Percentiles rank a stretch among this genome's conserved stretches.
Conservation (phyloP, 23 tunicate genomes). For the Halocynthia roretzi region DNA sequence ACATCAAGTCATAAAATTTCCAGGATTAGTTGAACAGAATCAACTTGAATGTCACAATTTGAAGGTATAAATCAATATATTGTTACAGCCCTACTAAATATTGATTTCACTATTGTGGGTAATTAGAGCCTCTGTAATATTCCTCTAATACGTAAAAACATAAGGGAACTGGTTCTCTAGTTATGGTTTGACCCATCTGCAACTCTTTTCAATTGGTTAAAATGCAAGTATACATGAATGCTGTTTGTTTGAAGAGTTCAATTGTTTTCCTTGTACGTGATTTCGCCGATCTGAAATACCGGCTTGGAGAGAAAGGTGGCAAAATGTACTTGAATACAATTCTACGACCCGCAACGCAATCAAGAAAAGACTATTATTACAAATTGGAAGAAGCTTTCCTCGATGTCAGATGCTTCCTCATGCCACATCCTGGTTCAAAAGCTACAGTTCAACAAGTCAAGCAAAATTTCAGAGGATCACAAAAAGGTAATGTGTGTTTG, state of each 20-base stretch:
- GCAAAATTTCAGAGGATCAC: neutral
- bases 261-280: constrained; percentile 1
- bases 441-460: neutral
- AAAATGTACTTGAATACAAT: neutral
- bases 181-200: too few species aligned
- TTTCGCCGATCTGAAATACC: neutral
- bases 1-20: too few species aligned
- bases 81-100: too few species aligned
- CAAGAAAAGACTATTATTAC: neutral
- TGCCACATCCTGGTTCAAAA: constrained; percentile 1
- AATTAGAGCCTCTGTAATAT: too few species aligned
- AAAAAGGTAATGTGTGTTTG: neutral
- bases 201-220: too few species aligned
- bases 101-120: too few species aligned
- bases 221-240: too few species aligned
- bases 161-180: too few species aligned
- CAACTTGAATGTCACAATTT: too few species aligned
- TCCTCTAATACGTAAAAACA: too few species aligned
- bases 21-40: too few species aligned
- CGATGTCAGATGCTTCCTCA: neutral
- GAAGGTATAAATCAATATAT: too few species aligned
- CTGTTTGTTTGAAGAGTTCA: neutral
- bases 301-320: neutral
- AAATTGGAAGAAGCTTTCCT: neutral
- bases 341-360: neutral